Evolutionary conservation across 2,113 vertebrate genomes (phyloP).

Genomic region (Mobula hypostoma): DNA sequence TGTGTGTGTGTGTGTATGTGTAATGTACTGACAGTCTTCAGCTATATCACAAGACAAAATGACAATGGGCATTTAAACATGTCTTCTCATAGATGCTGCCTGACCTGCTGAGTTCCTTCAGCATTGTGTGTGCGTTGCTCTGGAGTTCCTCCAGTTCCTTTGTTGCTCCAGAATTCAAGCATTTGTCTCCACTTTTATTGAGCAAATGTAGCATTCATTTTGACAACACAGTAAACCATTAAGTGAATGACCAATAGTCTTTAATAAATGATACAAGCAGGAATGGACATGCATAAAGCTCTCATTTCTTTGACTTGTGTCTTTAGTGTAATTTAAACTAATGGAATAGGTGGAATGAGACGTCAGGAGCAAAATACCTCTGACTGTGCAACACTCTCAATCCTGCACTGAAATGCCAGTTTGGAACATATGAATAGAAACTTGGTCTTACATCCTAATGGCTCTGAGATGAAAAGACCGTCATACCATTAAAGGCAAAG

Average conservation of each 20-base stretch:
- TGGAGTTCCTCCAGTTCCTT: no score
- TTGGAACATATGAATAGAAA: background rate
- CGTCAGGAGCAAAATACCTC: background rate
- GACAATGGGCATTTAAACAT: slow-evolving; percentile 9
- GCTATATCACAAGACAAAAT: background rate
- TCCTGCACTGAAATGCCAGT: background rate
- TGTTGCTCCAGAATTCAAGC: no score
- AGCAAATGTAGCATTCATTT: background rate
- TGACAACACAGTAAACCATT: background rate
- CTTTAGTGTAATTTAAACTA: background rate
- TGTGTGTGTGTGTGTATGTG: background rate
- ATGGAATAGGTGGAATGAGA: background rate
- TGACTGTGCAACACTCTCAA: background rate
- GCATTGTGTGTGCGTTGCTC: no score
- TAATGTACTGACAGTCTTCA: slow-evolving; percentile 37
- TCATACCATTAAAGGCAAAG: background rate
- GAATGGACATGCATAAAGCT: background rate
- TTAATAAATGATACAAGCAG: background rate
- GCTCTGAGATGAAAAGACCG: background rate
- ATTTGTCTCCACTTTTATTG: no score
- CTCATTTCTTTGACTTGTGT: background rate
- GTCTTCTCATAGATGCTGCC: no score
- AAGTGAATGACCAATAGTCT: background rate
- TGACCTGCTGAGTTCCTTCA: no score
- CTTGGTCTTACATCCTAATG: background rate